Evolutionary conservation across 2,888 invertebrate species (phyloP).

Genomic region (Kuschelorhynchus macadamiae): DNA sequence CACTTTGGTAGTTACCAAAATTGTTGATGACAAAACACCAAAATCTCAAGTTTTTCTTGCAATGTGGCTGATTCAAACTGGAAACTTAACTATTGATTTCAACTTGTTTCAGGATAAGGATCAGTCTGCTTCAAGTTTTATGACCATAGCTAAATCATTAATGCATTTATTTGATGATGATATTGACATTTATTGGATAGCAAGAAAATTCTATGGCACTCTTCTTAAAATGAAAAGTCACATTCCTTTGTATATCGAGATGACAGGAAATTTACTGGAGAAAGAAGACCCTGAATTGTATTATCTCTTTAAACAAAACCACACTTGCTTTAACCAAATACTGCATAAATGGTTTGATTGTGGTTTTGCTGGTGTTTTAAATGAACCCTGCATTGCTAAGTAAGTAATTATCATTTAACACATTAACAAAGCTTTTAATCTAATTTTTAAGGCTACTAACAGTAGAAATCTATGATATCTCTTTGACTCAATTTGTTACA

Average conservation of each 20-base stretch:
- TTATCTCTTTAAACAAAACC: slow-evolving; percentile 76
- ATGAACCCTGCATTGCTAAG: slow-evolving; percentile 84
- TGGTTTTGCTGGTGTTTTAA: slow-evolving; percentile 86
- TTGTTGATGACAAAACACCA: slow-evolving; percentile 76
- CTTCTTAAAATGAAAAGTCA: slow-evolving; percentile 78
- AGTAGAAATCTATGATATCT: too few relatives aligned
- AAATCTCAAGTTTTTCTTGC: slow-evolving; percentile 79
- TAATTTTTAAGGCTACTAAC: too few relatives aligned
- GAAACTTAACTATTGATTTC: slow-evolving; percentile 70
- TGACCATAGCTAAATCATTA: slow-evolving; percentile 77
- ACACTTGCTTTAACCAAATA: slow-evolving; percentile 77
- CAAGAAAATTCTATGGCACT: slow-evolving; percentile 81
- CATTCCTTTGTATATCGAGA: slow-evolving; percentile 72
- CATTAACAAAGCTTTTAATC: too few relatives aligned
- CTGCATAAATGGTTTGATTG: slow-evolving; percentile 85
- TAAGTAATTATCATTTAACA: slow-evolving; percentile 68
- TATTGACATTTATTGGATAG: slow-evolving; percentile 87
- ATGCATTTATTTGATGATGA: slow-evolving; percentile 81
- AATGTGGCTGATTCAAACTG: slow-evolving; percentile 87
- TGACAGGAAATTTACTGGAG: slow-evolving; percentile 77
- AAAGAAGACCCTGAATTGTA: slow-evolving; percentile 83
- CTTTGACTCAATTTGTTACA: too few relatives aligned
- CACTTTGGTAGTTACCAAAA: slow-evolving; percentile 78
- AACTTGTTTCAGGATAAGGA: slow-evolving; percentile 52
- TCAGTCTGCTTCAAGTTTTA: slow-evolving; percentile 58